A percentile compares a stretch with the other conserved stretches of the same genome.
Conservation (phyloP, 2,888 invertebrate species). For the Lagria hirta region DNA sequence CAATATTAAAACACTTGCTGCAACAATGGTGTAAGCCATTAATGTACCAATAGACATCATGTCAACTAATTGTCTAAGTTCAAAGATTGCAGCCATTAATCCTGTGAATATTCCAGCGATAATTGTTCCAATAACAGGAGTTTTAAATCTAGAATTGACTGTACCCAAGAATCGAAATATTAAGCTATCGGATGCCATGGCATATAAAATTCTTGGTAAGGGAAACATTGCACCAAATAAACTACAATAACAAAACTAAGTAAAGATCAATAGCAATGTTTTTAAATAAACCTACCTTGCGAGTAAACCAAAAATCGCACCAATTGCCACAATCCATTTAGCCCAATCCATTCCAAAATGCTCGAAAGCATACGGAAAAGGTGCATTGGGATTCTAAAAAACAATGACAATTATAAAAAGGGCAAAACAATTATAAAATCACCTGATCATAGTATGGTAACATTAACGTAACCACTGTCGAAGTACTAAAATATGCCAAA, state of each 20-base stretch:
- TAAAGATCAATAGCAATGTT: too few species aligned
- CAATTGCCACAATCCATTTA: conserved; percentile 80
- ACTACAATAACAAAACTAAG: conserved; percentile 58
- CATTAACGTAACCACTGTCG: conserved; percentile 84
- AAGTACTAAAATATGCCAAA: conserved; percentile 86
- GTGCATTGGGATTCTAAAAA: conserved; percentile 71
- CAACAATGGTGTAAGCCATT: conserved; percentile 74
- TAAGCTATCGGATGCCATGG: conserved; percentile 85
- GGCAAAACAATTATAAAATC: conserved; percentile 17
- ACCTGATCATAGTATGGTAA: conserved; percentile 78
- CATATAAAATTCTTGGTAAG: conserved; percentile 82
- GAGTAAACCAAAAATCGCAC: conserved; percentile 82
- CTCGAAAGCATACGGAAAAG: conserved; percentile 78
- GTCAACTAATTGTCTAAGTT: conserved; percentile 69
- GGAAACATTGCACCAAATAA: conserved; percentile 85
- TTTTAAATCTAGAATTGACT: conserved; percentile 73
- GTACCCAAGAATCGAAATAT: conserved; percentile 75
- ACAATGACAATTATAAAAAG: conserved; percentile 3
- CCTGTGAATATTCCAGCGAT: conserved; percentile 76
- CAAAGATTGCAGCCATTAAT: conserved; percentile 66
- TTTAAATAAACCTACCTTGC: conserved; percentile 68
- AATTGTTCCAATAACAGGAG: conserved; percentile 76
- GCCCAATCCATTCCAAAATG: conserved; percentile 74
- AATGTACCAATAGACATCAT: conserved; percentile 81
- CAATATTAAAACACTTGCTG: conserved; percentile 70